phyloP scores from a whole-genome alignment of 2,888 invertebrate genomes.

The Galeopsomyia nigrocyanea region DNA sequence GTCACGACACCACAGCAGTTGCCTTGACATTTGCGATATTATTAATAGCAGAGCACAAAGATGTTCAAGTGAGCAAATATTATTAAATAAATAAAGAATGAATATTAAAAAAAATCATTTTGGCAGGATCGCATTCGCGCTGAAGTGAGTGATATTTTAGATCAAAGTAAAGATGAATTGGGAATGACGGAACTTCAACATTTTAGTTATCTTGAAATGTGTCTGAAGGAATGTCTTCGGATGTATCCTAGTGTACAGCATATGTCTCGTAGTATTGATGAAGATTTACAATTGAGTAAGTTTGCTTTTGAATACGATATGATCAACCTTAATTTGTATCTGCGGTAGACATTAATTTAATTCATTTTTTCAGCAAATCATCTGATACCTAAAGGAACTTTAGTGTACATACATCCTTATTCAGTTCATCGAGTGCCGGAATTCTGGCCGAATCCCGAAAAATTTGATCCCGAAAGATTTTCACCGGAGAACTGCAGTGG shows the following conservation, averaged over 20 bases:
- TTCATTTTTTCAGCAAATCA: neutral
- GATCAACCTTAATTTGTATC: no score
- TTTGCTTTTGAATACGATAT: no score
- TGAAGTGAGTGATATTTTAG: conserved; percentile 64
- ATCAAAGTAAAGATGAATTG: conserved; percentile 70
- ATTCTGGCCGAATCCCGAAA: conserved; percentile 66
- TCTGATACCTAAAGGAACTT: neutral
- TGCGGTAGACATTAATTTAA: no score
- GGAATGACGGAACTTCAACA: conserved; percentile 73
- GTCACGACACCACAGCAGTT: conserved; percentile 75
- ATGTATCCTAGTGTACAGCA: conserved; percentile 79
- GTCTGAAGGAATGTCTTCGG: conserved; percentile 78
- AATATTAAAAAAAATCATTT: neutral
- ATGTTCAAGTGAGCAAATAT: conserved; percentile 57
- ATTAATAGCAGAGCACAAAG: conserved; percentile 69
- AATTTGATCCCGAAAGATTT: conserved; percentile 69
- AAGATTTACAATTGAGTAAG: conserved; percentile 67
- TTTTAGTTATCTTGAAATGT: conserved; percentile 78
- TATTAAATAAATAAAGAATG: neutral
- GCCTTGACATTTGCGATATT: conserved; percentile 71
- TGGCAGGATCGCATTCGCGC: conserved; percentile 48
- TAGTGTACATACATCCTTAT: no score
- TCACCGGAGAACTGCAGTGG: neutral
- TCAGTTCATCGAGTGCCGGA: conserved; percentile 73
- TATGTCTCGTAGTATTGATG: conserved; percentile 73